Percentiles rank a stretch among this genome's conserved stretches.
Evolutionary conservation across 2,888 invertebrate genomes (phyloP).

Genomic region (Caenorhabditis sp.): DNA sequence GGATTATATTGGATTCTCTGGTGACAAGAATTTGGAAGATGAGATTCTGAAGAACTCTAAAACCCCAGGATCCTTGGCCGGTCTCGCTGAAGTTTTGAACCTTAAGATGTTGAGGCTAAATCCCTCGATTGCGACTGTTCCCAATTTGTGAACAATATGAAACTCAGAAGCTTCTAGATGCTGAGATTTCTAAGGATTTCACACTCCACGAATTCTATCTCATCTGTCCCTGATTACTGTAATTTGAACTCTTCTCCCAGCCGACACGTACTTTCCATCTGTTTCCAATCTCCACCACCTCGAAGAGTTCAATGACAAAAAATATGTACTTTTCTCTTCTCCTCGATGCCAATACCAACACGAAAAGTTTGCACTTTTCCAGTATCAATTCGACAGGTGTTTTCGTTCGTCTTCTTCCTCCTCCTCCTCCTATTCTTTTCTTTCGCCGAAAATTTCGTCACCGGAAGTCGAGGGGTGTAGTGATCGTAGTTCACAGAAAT

Average conservation of each 20-base stretch:
- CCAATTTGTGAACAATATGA: background rate
- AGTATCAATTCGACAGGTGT: conserved; percentile 3
- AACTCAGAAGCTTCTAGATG: background rate
- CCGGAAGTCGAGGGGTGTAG: no score
- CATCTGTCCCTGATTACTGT: no score
- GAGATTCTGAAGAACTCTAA: no score
- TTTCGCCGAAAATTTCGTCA: conserved; percentile 1
- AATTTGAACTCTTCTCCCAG: conserved; percentile 15
- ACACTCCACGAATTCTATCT: no score
- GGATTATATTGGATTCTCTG: no score
- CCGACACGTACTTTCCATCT: conserved; percentile 4
- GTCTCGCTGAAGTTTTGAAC: no score
- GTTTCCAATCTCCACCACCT: background rate
- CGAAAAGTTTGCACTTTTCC: background rate
- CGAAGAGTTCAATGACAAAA: background rate
- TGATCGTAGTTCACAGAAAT: conserved; percentile 6
- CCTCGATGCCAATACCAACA: background rate
- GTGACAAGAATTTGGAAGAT: no score
- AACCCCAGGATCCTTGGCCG: no score
- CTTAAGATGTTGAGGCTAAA: no score
- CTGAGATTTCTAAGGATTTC: background rate
- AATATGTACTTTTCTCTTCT: background rate
- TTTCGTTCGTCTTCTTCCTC: conserved; percentile 5
- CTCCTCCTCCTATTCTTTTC: background rate
- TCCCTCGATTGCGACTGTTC: no score